Conservation (phyloP, 2,113 vertebrate species). For the Proteles cristata region DNA sequence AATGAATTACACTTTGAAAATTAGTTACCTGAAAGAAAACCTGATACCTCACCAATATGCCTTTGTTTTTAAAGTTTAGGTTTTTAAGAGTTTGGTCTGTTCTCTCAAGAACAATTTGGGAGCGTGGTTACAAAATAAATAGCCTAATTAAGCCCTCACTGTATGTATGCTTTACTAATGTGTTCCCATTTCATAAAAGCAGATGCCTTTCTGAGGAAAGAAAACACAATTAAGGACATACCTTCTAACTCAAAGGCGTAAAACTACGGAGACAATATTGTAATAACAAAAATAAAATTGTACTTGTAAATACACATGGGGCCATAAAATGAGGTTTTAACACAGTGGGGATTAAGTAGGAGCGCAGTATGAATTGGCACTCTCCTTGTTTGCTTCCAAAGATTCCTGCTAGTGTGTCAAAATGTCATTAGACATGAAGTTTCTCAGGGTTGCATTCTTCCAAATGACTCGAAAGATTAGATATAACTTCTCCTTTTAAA, state of each 20-base stretch:
- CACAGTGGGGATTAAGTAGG: neutral
- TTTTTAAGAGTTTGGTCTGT: neutral
- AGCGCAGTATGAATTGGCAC: neutral
- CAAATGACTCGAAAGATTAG: neutral
- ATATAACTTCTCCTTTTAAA: neutral
- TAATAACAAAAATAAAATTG: neutral
- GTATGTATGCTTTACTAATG: neutral
- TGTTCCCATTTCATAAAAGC: neutral
- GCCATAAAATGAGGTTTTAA: neutral
- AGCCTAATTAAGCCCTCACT: neutral
- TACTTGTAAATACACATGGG: neutral
- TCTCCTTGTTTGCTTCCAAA: neutral
- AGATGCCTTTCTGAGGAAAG: neutral
- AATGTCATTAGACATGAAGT: neutral
- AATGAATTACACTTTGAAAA: neutral
- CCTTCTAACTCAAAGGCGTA: neutral
- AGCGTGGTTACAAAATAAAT: neutral
- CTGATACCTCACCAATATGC: neutral
- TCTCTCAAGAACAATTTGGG: neutral
- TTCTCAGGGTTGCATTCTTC: neutral
- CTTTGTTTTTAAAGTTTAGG: neutral
- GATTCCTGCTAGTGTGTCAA: neutral
- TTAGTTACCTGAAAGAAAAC: neutral
- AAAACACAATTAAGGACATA: slow-evolving; percentile 10
- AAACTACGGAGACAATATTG: neutral